Base-by-base conservation (phyloP, 2,113 vertebrate species). In the Bubo blakistoni region DNA sequence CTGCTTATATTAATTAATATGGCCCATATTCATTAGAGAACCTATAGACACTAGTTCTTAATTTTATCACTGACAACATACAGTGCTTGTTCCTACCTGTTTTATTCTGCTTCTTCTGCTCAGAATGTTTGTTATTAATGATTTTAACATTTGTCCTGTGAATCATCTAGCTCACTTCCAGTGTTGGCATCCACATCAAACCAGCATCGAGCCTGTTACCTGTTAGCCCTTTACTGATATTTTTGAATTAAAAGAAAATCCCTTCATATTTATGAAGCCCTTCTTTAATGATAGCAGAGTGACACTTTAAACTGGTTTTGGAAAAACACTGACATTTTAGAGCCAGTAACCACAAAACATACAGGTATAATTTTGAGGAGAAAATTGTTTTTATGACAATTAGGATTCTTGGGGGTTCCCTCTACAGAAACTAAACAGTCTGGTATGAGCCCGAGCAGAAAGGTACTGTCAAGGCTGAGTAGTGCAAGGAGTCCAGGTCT, bases 151-250 rank as follows among this genome's bases (percentile, higher is more conserved):
- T 71, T 71, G 18, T 57, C 5, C 16, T 51, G 16, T 1, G 4
- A 58, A 70, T 71, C 9, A 54, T 16, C n/a, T 3, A 9, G 4
- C 27, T 26, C 5, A 0, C 32, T 74, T 80, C 30, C n/a, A 58
- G 20, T 9, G 9, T 1, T 54, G 54, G 21, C 34, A 40, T 21
- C 47, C 19, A 51, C 27, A 21, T 11, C 14, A 79, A 78, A 34
- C 13, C 18, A 46, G 7, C 16, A 29, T 5, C 0, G 0, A 81
- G 11, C 15, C 21, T 63, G 10, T 62, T 63, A n/a, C 11, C 7
- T 44, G 10, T 44, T 58, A 42, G 46, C 8, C 9, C 5, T 46
- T 61, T 52, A 29, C 9, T 49, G 19, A 14, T 20, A 20, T 40
- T 73, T 91, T 61, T 47, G 1, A 46, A 42, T 3, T 21, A 51